Conservation (phyloP, 2,797 vertebrate genomes). For the Leuciscus waleckii region DNA sequence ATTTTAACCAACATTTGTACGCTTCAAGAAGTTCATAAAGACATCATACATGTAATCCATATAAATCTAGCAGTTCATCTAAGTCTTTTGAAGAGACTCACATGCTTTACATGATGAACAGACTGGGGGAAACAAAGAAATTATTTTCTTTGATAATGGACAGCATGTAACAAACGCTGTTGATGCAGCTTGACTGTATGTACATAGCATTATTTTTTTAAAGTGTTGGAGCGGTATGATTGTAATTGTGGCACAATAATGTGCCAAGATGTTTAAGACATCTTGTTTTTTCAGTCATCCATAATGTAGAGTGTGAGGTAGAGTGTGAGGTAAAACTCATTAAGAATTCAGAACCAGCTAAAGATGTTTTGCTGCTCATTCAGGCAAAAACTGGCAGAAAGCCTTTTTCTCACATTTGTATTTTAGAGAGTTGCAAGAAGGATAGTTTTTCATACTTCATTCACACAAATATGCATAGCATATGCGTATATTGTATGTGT, state of each 20-base stretch:
- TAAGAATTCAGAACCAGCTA: slow-evolving; percentile 16
- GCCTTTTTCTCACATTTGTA: slow-evolving; percentile 27
- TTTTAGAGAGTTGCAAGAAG: slow-evolving; percentile 2
- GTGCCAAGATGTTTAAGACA: background rate
- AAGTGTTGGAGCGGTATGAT: background rate
- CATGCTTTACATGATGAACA: background rate
- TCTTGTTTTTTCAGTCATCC: slow-evolving; percentile 4
- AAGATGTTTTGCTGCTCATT: slow-evolving; percentile 19
- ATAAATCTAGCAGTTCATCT: too few species aligned
- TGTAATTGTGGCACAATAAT: background rate
- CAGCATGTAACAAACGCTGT: background rate
- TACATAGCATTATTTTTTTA: background rate
- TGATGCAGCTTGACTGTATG: background rate
- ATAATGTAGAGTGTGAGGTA: background rate
- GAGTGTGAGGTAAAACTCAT: slow-evolving; percentile 14
- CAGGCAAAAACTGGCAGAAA: slow-evolving; percentile 6
- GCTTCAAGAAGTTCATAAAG: too few species aligned
- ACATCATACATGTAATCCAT: too few species aligned
- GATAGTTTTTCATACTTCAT: slow-evolving; percentile 7
- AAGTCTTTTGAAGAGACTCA: background rate
- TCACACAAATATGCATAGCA: background rate
- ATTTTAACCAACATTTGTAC: background rate
- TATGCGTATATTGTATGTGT: background rate
- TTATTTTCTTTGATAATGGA: background rate
- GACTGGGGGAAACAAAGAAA: background rate